phyloP scores from a whole-genome alignment of 2,888 invertebrate genomes.

The Tinea semifulvella region DNA sequence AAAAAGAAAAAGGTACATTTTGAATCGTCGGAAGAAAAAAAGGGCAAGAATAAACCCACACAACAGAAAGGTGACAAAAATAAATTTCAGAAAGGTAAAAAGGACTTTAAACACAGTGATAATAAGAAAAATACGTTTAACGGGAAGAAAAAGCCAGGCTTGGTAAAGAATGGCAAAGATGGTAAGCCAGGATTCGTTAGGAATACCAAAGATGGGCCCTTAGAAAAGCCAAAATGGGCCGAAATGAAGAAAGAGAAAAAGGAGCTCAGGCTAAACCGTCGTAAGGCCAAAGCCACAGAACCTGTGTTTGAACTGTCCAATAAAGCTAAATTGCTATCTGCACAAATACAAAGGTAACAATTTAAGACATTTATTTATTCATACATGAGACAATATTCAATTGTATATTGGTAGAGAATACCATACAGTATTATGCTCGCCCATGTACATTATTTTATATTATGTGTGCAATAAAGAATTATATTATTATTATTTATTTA shows the following conservation, averaged over 20 bases:
- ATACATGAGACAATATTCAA: background rate
- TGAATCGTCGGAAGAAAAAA: constrained; percentile 20
- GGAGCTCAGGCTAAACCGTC: constrained; percentile 70
- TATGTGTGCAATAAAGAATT: too few relatives aligned
- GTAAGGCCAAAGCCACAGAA: constrained; percentile 65
- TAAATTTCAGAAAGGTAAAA: constrained; percentile 18
- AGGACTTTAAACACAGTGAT: constrained; percentile 1
- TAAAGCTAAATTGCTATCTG: constrained; percentile 50
- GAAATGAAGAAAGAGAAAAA: constrained; percentile 81
- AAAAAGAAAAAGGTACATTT: constrained; percentile 43
- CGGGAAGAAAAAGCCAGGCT: constrained; percentile 4
- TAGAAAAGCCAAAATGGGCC: constrained; percentile 72
- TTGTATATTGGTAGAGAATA: too few relatives aligned
- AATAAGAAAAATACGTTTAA: background rate
- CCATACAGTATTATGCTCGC: too few relatives aligned
- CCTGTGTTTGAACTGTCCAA: constrained; percentile 56
- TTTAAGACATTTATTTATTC: background rate
- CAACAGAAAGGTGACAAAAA: constrained; percentile 16
- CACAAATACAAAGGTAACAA: constrained; percentile 57
- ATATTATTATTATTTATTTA: too few relatives aligned
- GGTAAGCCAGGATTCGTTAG: constrained; percentile 18
- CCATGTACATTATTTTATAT: too few relatives aligned
- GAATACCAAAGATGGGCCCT: constrained; percentile 16
- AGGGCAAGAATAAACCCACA: constrained; percentile 13
- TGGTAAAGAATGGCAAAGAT: constrained; percentile 12